These are phyloP conservation scores for Crocodylus rhombifer DNA, from an alignment of 2,797 vertebrate species.

Conservation along the genomic window DNA sequence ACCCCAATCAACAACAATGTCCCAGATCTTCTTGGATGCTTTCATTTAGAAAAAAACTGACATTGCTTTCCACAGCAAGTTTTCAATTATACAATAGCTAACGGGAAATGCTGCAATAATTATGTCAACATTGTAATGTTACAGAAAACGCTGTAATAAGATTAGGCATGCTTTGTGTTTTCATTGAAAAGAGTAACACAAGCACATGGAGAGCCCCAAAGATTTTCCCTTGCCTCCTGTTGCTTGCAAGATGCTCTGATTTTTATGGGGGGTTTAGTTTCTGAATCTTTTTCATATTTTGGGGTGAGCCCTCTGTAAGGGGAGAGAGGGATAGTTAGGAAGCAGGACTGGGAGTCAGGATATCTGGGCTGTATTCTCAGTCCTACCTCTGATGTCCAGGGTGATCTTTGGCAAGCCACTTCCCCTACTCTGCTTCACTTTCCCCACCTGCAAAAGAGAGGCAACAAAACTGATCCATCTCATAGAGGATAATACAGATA, in stretches of 20 bases:
- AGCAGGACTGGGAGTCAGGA: not conserved
- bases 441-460: not conserved
- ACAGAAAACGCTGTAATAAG: constrained; percentile 44
- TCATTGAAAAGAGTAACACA: fast-evolving
- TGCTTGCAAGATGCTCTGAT: fast-evolving
- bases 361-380: not conserved
- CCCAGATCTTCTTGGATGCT: not conserved
- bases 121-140: not conserved
- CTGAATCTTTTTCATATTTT: fast-evolving
- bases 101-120: constrained; percentile 42
- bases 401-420: not conserved
- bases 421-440: not conserved
- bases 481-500: not conserved
- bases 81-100: constrained; percentile 42
- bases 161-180: not conserved
- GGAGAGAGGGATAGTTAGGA: not conserved
- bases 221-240: not conserved
- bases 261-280: not conserved
- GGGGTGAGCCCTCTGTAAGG: fast-evolving
- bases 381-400: not conserved
- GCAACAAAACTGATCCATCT: not conserved
- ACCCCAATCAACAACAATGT: not conserved
- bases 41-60: not conserved
- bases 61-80: constrained; percentile 19
- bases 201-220: not conserved